phyloP scores from a whole-genome alignment of 2,797 vertebrate genomes.

The Lindbergichthys nudifrons region DNA sequence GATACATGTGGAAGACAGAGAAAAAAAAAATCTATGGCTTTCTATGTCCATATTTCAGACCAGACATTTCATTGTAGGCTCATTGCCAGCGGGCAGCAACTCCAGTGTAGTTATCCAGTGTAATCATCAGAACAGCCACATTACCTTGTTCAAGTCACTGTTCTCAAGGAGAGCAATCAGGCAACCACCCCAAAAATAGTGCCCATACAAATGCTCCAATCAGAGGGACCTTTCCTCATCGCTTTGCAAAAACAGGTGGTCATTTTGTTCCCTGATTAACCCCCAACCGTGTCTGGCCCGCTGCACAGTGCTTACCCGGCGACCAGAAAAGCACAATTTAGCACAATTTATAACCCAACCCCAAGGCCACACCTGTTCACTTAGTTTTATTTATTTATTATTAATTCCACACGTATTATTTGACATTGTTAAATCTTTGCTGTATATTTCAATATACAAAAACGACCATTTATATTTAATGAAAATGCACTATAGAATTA shows the following conservation, averaged over 20 bases:
- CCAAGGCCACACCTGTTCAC: constrained; percentile 64
- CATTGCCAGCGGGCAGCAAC: constrained; percentile 50
- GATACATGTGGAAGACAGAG: constrained; percentile 38
- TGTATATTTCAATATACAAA: constrained; percentile 41
- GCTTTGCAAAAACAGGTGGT: constrained; percentile 74
- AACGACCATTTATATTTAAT: constrained; percentile 41
- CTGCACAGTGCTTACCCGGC: constrained; percentile 46
- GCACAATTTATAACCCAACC: constrained; percentile 51
- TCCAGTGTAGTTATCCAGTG: constrained; percentile 51
- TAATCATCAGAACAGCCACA: constrained; percentile 64
- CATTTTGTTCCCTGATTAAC: constrained; percentile 77
- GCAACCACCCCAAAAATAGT: constrained; percentile 61
- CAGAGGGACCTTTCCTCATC: constrained; percentile 69
- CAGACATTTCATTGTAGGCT: constrained; percentile 57
- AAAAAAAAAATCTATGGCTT: constrained; percentile 28
- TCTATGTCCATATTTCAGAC: constrained; percentile 55
- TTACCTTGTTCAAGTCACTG: constrained; percentile 56
- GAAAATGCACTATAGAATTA: constrained; percentile 57
- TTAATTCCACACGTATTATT: constrained; percentile 56
- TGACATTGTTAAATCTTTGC: constrained; percentile 45
- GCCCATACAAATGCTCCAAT: constrained; percentile 67
- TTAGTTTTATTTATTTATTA: constrained; percentile 39
- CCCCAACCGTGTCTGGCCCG: constrained; percentile 61
- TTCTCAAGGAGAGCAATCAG: constrained; percentile 74
- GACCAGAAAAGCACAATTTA: constrained; percentile 53